Evolutionary conservation across 23 tunicate species (phyloP).

Genomic region (Pegea sp.): DNA sequence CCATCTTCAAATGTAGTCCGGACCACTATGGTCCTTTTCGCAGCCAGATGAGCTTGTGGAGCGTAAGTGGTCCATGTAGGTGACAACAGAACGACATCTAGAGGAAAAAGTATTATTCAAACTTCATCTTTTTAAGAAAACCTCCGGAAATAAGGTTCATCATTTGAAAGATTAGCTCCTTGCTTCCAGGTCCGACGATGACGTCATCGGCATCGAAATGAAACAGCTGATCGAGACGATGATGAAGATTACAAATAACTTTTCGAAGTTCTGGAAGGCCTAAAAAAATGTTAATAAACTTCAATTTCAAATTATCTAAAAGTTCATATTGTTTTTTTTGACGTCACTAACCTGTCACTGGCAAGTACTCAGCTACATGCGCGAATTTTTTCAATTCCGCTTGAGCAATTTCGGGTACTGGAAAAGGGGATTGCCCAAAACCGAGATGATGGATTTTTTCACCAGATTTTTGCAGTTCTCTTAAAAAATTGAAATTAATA

Average conservation of each 20-base stretch:
- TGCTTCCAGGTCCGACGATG: constrained; percentile 89
- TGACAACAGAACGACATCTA: constrained; percentile 43
- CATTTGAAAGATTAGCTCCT: constrained; percentile 63
- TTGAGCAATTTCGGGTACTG: constrained; percentile 69
- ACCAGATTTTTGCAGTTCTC: constrained; percentile 24
- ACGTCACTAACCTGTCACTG: constrained; percentile 27
- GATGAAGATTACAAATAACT: constrained; percentile 26
- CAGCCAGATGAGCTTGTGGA: constrained; percentile 37
- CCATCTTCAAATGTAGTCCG: constrained; percentile 22
- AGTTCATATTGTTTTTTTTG: background rate
- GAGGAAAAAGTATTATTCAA: background rate
- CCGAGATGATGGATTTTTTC: constrained; percentile 65
- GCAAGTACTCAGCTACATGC: constrained; percentile 37
- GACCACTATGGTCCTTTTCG: constrained; percentile 5
- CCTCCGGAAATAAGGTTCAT: constrained; percentile 39
- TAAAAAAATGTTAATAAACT: too few relatives aligned
- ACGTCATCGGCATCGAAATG: constrained; percentile 31
- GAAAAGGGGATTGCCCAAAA: constrained; percentile 98
- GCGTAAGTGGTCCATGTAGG: constrained; percentile 91
- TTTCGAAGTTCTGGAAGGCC: constrained; percentile 24
- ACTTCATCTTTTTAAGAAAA: background rate
- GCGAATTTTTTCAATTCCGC: constrained; percentile 29
- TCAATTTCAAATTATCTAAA: background rate
- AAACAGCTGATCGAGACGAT: constrained; percentile 21
- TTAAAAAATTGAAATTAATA: constrained; percentile 1